Conservation (phyloP, 2,797 vertebrate genomes). For the Pangasius sanitwongsei region DNA sequence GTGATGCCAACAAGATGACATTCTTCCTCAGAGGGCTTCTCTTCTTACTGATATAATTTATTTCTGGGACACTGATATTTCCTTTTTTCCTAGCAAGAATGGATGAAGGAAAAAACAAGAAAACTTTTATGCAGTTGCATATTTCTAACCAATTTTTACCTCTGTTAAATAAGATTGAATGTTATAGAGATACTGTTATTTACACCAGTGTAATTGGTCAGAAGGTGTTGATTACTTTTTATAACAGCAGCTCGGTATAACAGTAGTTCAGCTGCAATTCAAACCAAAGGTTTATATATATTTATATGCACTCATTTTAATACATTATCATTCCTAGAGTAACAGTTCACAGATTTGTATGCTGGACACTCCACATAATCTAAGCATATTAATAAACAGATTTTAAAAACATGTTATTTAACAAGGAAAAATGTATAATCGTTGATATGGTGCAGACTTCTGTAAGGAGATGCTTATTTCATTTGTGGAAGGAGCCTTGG, state of each 20-base stretch:
- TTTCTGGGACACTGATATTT: slow-evolving; percentile 59
- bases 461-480: not conserved
- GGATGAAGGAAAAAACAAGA: not conserved
- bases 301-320: not conserved
- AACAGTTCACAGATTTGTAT: not conserved
- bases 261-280: not conserved
- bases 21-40: slow-evolving; percentile 53
- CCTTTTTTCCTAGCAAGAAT: slow-evolving; percentile 11
- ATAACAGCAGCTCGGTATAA: not conserved
- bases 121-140: not conserved
- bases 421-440: not conserved
- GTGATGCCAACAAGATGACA: slow-evolving; percentile 59
- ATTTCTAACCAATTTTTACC: not conserved
- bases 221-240: not conserved
- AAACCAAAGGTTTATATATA: not conserved
- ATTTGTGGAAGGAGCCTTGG: not conserved
- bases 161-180: not conserved
- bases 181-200: not conserved
- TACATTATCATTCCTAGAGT: not conserved
- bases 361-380: not conserved
- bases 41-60: slow-evolving; percentile 65
- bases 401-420: not conserved
- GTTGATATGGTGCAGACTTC: too few species aligned
- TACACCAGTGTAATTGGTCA: not conserved
- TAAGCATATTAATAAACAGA: not conserved